Evolutionary conservation across 2,888 invertebrate genomes (phyloP), one percentile per base, ranked within the genome.

Genomic region (Oegoconia quadripuncta): DNA sequence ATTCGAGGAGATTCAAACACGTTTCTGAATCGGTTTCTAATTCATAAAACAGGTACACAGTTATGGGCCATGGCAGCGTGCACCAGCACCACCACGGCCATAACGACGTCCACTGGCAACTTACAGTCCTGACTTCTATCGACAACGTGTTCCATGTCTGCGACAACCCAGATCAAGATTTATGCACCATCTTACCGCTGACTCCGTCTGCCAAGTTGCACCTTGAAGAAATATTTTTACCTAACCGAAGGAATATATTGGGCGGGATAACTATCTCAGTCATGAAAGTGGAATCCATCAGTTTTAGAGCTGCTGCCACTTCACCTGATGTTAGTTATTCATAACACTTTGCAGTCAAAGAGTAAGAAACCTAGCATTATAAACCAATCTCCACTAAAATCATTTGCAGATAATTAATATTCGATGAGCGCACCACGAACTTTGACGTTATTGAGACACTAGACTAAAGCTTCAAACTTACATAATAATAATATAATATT

Each of bases 241-340:
- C 87, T 0, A 87, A 87, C 30, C 63, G 77, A 37, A 70, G 74
- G 16, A 74, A 83, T 26, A 81, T 86, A n/a, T 47, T 84, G 3
- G 82, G 84, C 6, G 81, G 79, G 0, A 58, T 87, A 1, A 65
- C 73, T 18, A 52, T 87, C 0, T 48, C 64, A 0, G 76, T 83
- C 17, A 49, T 51, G 0, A 76, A 68, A 31, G 60, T 69, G 13
- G 82, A 82, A 11, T 58, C 68, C 1, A 56, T 83, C 3, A 70
- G 75, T 32, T 84, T 87, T 15, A 62, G 81, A 28, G 78, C 66
- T 1, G 68, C 70, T 2, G 64, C 77, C 1, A 67, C 77, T 4
- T 70, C 68, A 0, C 55, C 63, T 17, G 77, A 79, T 41, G 87
- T 86, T 44, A 63, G 64, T 57, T 26, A 36, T 41, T 26, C 2